A percentile compares a stretch with the other conserved stretches of the same genome.
These are phyloP conservation scores for Todiramphus chloris DNA, from an alignment of 2,113 vertebrate genomes.

Conservation along the genomic window DNA sequence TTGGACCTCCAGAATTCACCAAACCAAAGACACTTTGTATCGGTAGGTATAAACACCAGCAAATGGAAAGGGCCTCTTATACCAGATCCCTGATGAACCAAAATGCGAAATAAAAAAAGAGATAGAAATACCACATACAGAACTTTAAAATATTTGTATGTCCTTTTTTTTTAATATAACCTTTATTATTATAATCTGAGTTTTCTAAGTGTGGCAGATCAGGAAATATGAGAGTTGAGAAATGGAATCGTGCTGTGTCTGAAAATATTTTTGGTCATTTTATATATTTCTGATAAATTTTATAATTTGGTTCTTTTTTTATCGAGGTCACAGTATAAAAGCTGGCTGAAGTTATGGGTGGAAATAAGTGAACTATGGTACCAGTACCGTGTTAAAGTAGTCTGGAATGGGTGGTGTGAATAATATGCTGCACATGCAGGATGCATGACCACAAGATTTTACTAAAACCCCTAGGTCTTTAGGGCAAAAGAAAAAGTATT, in stretches of 20 bases:
- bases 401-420: not conserved
- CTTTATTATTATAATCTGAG: not conserved
- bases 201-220: not conserved
- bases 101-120: not conserved
- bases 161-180: not conserved
- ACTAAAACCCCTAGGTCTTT: too few relatives aligned
- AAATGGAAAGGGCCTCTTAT: not conserved
- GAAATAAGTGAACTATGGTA: not conserved
- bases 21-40: fast-evolving
- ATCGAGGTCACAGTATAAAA: not conserved
- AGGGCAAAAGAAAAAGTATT: not conserved
- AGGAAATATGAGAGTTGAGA: not conserved
- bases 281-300: not conserved
- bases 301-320: not conserved
- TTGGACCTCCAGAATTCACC: not conserved
- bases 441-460: not conserved
- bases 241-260: not conserved
- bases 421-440: not conserved
- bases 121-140: not conserved
- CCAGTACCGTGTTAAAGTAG: not conserved
- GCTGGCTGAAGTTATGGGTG: not conserved
- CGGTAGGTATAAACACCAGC: too few relatives aligned
- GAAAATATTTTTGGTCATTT: not conserved
- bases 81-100: not conserved
- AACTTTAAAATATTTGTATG: not conserved